phyloP scores from a whole-genome alignment of 1,140 invertebrate genomes.

The Luehdorfia chinensis region DNA sequence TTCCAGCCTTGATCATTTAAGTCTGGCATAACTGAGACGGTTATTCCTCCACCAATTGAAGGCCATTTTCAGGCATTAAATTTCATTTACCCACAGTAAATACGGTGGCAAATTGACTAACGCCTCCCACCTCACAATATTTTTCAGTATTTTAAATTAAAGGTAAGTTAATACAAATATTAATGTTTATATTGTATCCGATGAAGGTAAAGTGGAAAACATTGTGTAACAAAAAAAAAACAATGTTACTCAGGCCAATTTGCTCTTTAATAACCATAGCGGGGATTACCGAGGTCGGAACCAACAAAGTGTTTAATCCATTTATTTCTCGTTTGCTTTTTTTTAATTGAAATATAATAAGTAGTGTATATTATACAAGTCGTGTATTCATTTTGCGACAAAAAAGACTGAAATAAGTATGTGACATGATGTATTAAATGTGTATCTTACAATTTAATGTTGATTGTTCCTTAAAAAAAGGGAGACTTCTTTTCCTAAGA shows the following conservation, averaged over 20 bases:
- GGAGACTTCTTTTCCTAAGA: too few relatives aligned
- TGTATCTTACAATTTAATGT: too few relatives aligned
- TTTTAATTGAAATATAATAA: conserved; percentile 18
- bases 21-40: too few relatives aligned
- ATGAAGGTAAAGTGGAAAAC: conserved; percentile 10
- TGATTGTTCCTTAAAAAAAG: too few relatives aligned
- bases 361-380: neutral
- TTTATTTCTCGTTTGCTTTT: conserved; percentile 17
- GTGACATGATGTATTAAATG: too few relatives aligned
- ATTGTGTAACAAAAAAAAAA: conserved; percentile 17
- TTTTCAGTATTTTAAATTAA: too few relatives aligned
- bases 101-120: too few relatives aligned
- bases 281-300: conserved; percentile 14
- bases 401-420: neutral
- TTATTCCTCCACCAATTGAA: too few relatives aligned
- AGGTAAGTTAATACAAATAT: neutral
- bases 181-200: neutral
- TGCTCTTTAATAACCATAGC: conserved; percentile 18
- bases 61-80: too few relatives aligned
- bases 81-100: too few relatives aligned
- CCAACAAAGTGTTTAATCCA: conserved; percentile 12
- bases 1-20: too few relatives aligned
- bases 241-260: conserved; percentile 16
- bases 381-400: neutral
- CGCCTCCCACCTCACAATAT: too few relatives aligned